A percentile compares a stretch with the other conserved stretches of the same genome.
These are phyloP conservation scores for Podarcis muralis DNA, from an alignment of 2,113 vertebrate species.

Conservation along the genomic window DNA sequence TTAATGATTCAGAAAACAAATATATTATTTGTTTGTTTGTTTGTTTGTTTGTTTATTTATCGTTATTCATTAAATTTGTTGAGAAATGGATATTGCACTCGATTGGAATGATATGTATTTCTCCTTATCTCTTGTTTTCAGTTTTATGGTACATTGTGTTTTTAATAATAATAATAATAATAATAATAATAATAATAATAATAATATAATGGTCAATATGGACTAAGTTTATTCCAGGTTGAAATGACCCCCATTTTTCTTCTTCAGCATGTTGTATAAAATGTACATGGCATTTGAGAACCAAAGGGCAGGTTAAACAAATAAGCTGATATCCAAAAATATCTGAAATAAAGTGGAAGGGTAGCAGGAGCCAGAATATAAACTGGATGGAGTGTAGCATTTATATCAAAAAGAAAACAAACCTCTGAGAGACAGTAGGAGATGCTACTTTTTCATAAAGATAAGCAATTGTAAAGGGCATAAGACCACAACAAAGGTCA, in stretches of 20 bases:
- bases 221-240: background rate
- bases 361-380: background rate
- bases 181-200: background rate
- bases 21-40: too few relatives aligned
- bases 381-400: background rate
- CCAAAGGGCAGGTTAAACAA: background rate
- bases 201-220: background rate
- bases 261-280: background rate
- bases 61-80: too few relatives aligned
- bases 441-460: constrained; percentile 12
- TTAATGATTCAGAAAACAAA: background rate
- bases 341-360: background rate
- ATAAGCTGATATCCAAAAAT: background rate
- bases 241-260: background rate
- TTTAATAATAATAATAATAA: background rate
- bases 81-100: background rate
- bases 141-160: background rate
- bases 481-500: background rate
- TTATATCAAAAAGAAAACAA: constrained; percentile 6
- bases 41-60: too few relatives aligned
- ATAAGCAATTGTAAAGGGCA: constrained; percentile 20
- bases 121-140: background rate
- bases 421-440: background rate
- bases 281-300: background rate
- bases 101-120: background rate